Percentiles rank a stretch among this genome's conserved stretches.
These are phyloP conservation scores for Conomelus anceps DNA, from an alignment of 2,888 invertebrate species.

Conservation along the genomic window DNA sequence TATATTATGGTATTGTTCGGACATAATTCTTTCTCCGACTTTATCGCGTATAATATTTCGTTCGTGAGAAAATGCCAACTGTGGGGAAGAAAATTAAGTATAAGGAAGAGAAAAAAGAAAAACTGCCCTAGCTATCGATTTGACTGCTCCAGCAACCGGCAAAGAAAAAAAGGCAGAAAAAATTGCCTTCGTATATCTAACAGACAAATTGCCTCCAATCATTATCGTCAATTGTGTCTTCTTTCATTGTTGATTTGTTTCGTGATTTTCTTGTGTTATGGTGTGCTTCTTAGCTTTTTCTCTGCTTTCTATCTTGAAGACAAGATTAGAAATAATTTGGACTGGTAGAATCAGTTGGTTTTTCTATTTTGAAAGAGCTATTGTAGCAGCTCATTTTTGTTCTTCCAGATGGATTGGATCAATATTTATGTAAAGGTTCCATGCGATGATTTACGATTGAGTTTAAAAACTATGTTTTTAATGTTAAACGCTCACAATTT, in stretches of 20 bases:
- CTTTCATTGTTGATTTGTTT: neutral
- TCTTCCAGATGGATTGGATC: no score
- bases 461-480: no score
- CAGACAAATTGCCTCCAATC: neutral
- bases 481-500: no score
- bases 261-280: neutral
- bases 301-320: neutral
- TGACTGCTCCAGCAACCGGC: neutral
- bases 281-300: neutral
- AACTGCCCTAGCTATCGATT: neutral
- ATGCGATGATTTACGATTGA: no score
- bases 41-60: neutral
- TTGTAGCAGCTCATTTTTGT: no score
- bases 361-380: no score
- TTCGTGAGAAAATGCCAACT: neutral
- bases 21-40: neutral
- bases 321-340: neutral
- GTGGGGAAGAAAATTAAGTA: neutral
- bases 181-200: neutral
- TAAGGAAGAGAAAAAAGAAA: no score
- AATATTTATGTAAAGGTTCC: no score
- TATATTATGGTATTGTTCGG: neutral
- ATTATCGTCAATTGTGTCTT: neutral
- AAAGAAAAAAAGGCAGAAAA: neutral
- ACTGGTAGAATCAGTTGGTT: no score